These are phyloP conservation scores for Anhinga anhinga DNA, from an alignment of 2,113 vertebrate species.

Conservation along the genomic window DNA sequence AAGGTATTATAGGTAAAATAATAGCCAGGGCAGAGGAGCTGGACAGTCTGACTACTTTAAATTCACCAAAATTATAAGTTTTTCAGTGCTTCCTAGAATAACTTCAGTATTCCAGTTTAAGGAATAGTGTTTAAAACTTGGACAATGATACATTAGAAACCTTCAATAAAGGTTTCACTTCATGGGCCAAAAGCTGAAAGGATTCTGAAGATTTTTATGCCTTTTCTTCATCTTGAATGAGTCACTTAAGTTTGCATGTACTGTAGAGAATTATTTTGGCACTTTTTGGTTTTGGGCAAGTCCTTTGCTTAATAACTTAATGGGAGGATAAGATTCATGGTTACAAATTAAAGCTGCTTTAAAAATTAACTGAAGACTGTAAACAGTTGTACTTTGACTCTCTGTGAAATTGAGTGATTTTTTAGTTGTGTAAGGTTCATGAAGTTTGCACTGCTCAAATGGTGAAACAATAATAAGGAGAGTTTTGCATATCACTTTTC, in stretches of 20 bases:
- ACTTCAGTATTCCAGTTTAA: background rate
- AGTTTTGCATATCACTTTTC: background rate
- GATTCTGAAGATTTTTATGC: background rate
- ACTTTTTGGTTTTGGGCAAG: background rate
- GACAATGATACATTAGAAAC: background rate
- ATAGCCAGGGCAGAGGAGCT: background rate
- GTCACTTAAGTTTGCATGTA: background rate
- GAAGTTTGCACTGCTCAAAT: background rate
- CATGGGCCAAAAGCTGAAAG: background rate
- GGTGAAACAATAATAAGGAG: background rate
- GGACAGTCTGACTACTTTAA: background rate
- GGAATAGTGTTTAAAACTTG: background rate
- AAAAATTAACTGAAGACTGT: background rate
- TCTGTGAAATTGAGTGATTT: background rate
- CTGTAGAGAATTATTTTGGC: background rate
- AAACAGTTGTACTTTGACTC: background rate
- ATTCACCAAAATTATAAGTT: background rate
- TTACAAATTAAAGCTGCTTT: background rate
- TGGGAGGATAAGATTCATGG: background rate
- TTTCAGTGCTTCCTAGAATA: background rate
- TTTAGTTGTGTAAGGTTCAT: background rate
- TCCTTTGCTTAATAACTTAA: background rate
- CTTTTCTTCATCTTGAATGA: background rate
- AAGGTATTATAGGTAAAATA: background rate
- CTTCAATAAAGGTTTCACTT: background rate